Base-by-base conservation (phyloP, 2,888 invertebrate species). In the Pardosa pseudoannulata region DNA sequence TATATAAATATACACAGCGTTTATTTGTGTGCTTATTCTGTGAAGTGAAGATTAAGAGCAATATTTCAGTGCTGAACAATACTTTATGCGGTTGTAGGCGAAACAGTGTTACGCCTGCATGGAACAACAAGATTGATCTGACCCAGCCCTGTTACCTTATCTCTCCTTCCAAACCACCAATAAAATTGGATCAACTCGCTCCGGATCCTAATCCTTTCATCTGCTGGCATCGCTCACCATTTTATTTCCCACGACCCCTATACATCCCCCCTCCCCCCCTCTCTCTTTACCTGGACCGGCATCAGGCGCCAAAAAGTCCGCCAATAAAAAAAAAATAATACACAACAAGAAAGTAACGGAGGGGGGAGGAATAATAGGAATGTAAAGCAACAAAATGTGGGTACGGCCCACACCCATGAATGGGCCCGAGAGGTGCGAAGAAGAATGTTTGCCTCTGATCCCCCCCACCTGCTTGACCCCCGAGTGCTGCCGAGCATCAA, bases 351-450 rank as follows among this genome's bases (percentile, higher is more conserved):
- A n/a, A n/a, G n/a, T n/a, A n/a, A n/a, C n/a, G n/a, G n/a, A n/a
- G n/a, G n/a, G n/a, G 29, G 11, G n/a, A 31, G 13, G 29, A 65
- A 65, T 29, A 65, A 65, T 31, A 65, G n/a, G 65, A 65, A 31
- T 31, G 19, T 13, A 28, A 62, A 62, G 46, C 46, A 27, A 62
- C 23, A 62, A 62, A 62, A 62, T 62, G 62, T 62, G 62, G 62
- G 29, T 29, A 29, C 31, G 65, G 65, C 31, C 56, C 65, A 65
- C 65, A 65, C 65, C 65, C 65, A 29, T 28, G 29, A 65, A 65
- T n/a, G 31, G 28, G 16, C 65, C 65, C 16, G n/a, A 65, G 16
- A 65, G 65, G 65, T 65, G 65, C 31, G 29, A 65, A 65, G n/a
- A 29, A 16, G 65, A 65, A 65, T 65, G 65, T 65, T 31, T 23